Base-by-base conservation (phyloP, 2,113 vertebrate species). In the Engraulis encrasicolus region DNA sequence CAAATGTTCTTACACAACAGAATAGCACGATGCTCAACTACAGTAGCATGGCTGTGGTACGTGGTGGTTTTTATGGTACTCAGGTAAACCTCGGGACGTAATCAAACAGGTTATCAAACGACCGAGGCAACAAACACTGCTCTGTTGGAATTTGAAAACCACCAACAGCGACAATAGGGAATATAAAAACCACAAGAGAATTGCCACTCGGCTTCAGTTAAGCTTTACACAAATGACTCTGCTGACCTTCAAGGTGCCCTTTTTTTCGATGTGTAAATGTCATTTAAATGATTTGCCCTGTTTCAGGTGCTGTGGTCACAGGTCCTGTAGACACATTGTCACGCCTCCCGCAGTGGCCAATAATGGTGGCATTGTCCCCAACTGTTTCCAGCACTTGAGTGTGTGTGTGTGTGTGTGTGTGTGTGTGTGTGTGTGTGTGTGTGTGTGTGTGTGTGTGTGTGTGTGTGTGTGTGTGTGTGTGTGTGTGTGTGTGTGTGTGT, bases 291-390 rank as follows among this genome's bases (percentile, higher is more conserved):
- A 31, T 80, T 78, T 14, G 7, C 85, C 86, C 50, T 82, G 79
- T 78, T 82, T 74, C 61, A 48, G 79, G 74, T 80, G 52, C 89
- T 87, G 79, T 86, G 89, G 90, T 49, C 45, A 50, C 7, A 49
- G 36, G 82, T 80, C 83, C 52, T 83, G 74, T 88, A 82, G 23
- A 17, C 54, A 79, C 34, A 90, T 88, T 91, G 85, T 89, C 18
- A 85, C 87, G 81, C 49, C 52, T 66, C 84, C 74, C 81, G 83
- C 36, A 78, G 19, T 14, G 52, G 80, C 81, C 89, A n/a, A 84
- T 85, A 92, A 90, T 85, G 31, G 78, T 58, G 85, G 66, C 92
- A 90, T 95, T 94, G 91, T 94, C 20, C n/a, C n/a, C 61, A 82
- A 81, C 12, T 82, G 85, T 50, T 36, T 52, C 34, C 18, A 78